Evolutionary conservation across 2,113 vertebrate genomes (phyloP).

Genomic region (Alces alces): DNA sequence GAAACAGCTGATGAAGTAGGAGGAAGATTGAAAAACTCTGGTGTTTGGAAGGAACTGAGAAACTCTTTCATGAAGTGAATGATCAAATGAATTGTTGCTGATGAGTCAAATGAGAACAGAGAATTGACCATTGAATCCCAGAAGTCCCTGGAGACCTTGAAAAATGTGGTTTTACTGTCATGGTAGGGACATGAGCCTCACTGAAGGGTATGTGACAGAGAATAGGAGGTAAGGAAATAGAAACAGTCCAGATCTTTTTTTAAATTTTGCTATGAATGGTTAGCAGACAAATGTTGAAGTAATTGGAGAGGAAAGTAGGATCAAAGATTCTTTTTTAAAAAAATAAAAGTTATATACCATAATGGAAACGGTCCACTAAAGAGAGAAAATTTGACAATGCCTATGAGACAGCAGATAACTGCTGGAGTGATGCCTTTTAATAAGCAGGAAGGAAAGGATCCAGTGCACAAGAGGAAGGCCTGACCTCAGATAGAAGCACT

Average conservation of each 20-base stretch:
- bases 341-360: not conserved
- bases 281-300: not conserved
- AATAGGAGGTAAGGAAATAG: constrained; percentile 5
- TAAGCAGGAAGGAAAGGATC: not conserved
- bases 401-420: not conserved
- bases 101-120: not conserved
- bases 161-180: not conserved
- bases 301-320: not conserved
- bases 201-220: not conserved
- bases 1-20: not conserved
- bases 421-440: constrained; percentile 7
- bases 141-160: not conserved
- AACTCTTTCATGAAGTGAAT: not conserved
- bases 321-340: not conserved
- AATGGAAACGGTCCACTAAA: not conserved
- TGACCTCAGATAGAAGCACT: not conserved
- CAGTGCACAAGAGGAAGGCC: not conserved
- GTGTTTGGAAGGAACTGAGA: not conserved
- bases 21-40: not conserved
- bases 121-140: not conserved
- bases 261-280: not conserved
- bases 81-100: not conserved
- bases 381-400: constrained; percentile 24
- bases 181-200: not conserved
- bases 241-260: not conserved